phyloP scores from a whole-genome alignment of 2,888 invertebrate genomes.

The Criorhina ranunculi region DNA sequence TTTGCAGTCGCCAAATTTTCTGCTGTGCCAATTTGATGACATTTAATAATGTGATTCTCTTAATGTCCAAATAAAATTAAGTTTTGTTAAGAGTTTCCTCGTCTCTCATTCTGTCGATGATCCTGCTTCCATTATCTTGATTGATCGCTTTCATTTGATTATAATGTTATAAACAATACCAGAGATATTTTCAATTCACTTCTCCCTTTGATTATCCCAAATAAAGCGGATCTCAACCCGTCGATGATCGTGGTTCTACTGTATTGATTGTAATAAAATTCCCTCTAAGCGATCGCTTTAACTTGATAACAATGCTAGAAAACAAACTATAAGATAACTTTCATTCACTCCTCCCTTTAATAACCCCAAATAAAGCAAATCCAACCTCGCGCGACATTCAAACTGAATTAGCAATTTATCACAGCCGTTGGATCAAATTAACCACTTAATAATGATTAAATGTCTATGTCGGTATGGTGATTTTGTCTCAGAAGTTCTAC shows the following conservation, averaged over 20 bases:
- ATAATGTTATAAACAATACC: background rate
- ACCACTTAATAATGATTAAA: conserved; percentile 67
- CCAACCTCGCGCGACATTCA: conserved; percentile 44
- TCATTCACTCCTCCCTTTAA: background rate
- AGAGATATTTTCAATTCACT: conserved; percentile 1
- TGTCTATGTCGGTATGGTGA: conserved; percentile 33
- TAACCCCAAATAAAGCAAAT: conserved; percentile 29
- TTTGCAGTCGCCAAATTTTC: conserved; percentile 43
- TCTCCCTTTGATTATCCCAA: background rate
- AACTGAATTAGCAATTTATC: conserved; percentile 67
- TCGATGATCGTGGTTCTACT: background rate
- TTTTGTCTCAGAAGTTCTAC: conserved; percentile 29
- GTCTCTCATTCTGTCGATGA: conserved; percentile 2
- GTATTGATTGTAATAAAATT: background rate
- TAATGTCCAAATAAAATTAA: conserved; percentile 27
- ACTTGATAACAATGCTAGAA: background rate
- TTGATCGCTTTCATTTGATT: background rate
- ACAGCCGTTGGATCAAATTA: conserved; percentile 66
- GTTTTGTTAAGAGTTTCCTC: too few species aligned
- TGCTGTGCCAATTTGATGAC: conserved; percentile 60
- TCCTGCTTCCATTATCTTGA: background rate
- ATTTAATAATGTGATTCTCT: conserved; percentile 47
- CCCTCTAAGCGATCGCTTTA: background rate
- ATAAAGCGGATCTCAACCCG: conserved; percentile 28
- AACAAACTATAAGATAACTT: background rate